A percentile compares a stretch with the other conserved stretches of the same genome.
phyloP scores from a whole-genome alignment of 2,797 vertebrate genomes.

The Neostethus bicornis region DNA sequence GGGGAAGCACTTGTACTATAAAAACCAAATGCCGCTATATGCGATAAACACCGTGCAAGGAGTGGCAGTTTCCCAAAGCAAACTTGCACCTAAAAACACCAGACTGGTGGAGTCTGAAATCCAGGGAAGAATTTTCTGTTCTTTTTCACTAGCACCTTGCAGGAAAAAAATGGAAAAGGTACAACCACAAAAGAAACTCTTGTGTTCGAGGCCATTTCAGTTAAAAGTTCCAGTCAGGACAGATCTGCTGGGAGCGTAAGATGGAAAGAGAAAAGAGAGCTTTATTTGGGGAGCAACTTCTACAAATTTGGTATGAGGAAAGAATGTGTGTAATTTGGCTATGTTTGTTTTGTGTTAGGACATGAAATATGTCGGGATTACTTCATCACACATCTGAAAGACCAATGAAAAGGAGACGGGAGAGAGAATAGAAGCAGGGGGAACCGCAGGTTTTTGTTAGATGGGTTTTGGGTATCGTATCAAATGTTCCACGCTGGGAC shows the following conservation, averaged over 20 bases:
- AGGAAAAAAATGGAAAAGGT: constrained; percentile 41
- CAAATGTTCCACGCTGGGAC: constrained; percentile 38
- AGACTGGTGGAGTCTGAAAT: constrained; percentile 53
- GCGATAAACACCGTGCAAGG: constrained; percentile 63
- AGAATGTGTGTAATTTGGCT: constrained; percentile 66
- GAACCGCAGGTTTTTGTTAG: constrained; percentile 25
- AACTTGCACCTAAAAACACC: constrained; percentile 40
- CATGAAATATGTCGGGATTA: constrained; percentile 69
- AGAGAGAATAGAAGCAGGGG: constrained; percentile 19
- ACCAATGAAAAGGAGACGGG: constrained; percentile 47
- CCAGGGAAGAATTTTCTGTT: constrained; percentile 63
- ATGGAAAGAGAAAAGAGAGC: constrained; percentile 44
- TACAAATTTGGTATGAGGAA: constrained; percentile 54
- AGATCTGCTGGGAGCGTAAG: constrained; percentile 65
- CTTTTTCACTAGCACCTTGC: constrained; percentile 78
- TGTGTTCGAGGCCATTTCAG: constrained; percentile 70
- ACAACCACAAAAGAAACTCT: constrained; percentile 76
- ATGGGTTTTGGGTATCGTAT: constrained; percentile 48
- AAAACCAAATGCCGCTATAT: constrained; percentile 33
- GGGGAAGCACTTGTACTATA: not conserved
- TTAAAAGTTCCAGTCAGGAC: constrained; percentile 72
- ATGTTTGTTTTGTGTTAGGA: constrained; percentile 71
- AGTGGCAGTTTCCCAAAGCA: constrained; percentile 63
- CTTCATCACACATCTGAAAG: constrained; percentile 66
- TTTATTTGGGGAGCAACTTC: constrained; percentile 69